These are phyloP conservation scores for Hylaea fasciaria DNA, from an alignment of 2,888 invertebrate genomes.

Conservation along the genomic window DNA sequence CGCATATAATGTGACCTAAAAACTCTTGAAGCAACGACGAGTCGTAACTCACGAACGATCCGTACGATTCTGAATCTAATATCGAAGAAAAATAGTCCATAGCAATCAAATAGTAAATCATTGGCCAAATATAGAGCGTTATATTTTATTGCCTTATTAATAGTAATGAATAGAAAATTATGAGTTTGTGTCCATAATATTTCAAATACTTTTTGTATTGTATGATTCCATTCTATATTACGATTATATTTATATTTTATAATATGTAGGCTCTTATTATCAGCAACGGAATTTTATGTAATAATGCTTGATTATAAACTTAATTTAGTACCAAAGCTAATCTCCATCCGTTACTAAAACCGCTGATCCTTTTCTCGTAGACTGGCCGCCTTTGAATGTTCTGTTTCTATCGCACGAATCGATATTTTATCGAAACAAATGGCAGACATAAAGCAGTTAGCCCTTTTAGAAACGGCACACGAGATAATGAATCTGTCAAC, in stretches of 20 bases:
- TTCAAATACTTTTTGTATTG: background rate
- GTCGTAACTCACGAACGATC: slow-evolving; percentile 46
- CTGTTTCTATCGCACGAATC: background rate
- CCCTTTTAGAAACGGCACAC: slow-evolving; percentile 40
- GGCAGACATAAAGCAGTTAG: slow-evolving; percentile 16
- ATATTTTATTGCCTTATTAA: slow-evolving; percentile 26
- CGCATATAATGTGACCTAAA: slow-evolving; percentile 37
- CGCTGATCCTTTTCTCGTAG: no score
- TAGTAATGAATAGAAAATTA: slow-evolving; percentile 17
- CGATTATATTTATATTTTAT: no score
- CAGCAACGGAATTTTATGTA: background rate
- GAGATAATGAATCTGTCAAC: slow-evolving; percentile 55
- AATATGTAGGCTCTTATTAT: no score
- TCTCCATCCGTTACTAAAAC: no score
- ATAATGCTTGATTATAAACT: no score
- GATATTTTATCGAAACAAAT: slow-evolving; percentile 11
- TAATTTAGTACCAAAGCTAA: no score
- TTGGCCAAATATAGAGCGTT: slow-evolving; percentile 22
- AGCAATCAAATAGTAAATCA: slow-evolving; percentile 26
- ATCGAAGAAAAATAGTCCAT: slow-evolving; percentile 18
- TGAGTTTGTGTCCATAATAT: background rate
- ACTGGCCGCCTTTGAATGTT: background rate
- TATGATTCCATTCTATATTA: no score
- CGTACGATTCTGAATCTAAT: slow-evolving; percentile 31
- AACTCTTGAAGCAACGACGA: slow-evolving; percentile 42